Evolutionary conservation across 1,140 invertebrate species (phyloP), one percentile per base, ranked within the genome.

Genomic region (Drosophila micromelanica): DNA sequence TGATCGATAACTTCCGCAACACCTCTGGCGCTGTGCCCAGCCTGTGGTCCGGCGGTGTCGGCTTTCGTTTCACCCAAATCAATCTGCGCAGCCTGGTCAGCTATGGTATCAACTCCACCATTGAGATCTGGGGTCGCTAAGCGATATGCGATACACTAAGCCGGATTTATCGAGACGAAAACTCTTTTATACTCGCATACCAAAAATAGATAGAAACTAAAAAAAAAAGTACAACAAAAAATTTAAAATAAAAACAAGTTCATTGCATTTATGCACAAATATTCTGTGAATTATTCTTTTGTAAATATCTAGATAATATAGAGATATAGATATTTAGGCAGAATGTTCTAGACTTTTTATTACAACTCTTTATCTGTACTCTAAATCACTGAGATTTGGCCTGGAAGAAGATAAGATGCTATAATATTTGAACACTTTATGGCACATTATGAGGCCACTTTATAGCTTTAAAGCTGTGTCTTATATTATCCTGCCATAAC

Each of bases 1-100:
- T 90, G 2, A 75, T 63, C 37, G 90, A 91, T 46, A 91, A 89
- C 71, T 91, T 91, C 67, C 90, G 61, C 60, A 90, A 91, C 69
- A 78, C 7, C 32, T 80, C 84, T 0, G 90, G 90, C 1, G 90
- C 90, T 5, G 2, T 42, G 6, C 70, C 80, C n/a, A 60, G 23
- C 5, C 45, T 91, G 0, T 78, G 30, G 35, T 80, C 78, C 20
- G 90, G 90, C 51, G 90, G 90, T 27, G 72, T 75, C 0, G 74
- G 74, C 13, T 79, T 46, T 9, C 70, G 71, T 20, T 90, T 38
- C 4, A 60, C 49, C 32, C 51, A 62, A 30, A 3, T 91, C 15
- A 90, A 86, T 45, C 78, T 91, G 5, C 70, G 71, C 8, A 62
- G 86, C 5, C 56, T 49, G 46, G 68, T 78, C 12, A 73, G 48